Conservation (phyloP, 2,888 invertebrate species). For the Panorpa germanica region DNA sequence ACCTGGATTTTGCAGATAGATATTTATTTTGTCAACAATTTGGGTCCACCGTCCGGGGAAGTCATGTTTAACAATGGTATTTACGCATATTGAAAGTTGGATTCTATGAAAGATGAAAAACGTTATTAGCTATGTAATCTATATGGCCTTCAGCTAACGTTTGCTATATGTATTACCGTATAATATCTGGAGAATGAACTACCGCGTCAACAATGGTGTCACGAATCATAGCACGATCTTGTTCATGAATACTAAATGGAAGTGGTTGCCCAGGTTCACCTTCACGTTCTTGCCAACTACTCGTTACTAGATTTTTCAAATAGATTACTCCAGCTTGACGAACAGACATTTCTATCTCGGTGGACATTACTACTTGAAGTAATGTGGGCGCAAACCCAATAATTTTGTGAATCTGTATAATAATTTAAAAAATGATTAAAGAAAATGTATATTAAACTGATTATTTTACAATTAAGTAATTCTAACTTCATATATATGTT, state of each 20-base stretch:
- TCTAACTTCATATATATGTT: neutral
- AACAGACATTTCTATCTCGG: constrained; percentile 76
- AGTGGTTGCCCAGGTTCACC: constrained; percentile 49
- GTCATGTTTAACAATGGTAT: constrained; percentile 85
- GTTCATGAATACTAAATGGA: constrained; percentile 84
- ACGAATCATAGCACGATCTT: constrained; percentile 83
- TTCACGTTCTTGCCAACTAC: constrained; percentile 78
- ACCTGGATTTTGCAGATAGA: constrained; percentile 73
- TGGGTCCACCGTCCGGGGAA: constrained; percentile 92
- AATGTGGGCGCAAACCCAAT: constrained; percentile 91
- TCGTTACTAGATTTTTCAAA: constrained; percentile 80
- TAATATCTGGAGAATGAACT: constrained; percentile 78
- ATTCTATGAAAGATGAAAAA: constrained; percentile 30
- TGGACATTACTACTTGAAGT: constrained; percentile 83
- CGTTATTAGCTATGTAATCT: constrained; percentile 1
- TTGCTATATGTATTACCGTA: constrained; percentile 30
- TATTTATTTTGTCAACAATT: constrained; percentile 86
- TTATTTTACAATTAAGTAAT: neutral
- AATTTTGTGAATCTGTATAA: constrained; percentile 68
- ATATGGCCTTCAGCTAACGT: constrained; percentile 1
- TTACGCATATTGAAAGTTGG: constrained; percentile 83
- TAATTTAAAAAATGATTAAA: constrained; percentile 10
- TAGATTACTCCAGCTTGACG: constrained; percentile 94
- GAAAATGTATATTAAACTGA: constrained; percentile 1
- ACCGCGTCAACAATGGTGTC: constrained; percentile 92